These are phyloP conservation scores for Rynchops niger DNA, from an alignment of 2,113 vertebrate species.

Conservation along the genomic window DNA sequence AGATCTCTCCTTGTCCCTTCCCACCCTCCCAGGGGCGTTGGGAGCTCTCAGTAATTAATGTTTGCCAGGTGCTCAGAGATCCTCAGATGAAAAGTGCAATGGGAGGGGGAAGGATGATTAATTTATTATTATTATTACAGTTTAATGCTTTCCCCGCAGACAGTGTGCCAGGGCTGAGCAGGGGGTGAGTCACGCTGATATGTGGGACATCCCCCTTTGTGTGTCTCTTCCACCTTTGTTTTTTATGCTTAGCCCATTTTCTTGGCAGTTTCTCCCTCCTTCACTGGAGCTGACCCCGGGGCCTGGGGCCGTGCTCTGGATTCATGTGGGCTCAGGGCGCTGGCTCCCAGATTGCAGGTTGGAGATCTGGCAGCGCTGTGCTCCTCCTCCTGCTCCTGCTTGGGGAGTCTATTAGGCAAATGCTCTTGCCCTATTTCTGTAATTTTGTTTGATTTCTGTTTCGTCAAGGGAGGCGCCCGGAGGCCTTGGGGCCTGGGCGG, in stretches of 20 bases:
- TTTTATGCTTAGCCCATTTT: constrained; percentile 34
- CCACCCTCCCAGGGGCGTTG: constrained; percentile 36
- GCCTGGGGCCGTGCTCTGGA: constrained; percentile 29
- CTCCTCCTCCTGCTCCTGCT: constrained; percentile 36
- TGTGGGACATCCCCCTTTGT: constrained; percentile 49
- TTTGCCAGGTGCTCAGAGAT: constrained; percentile 67
- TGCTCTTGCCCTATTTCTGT: constrained; percentile 69
- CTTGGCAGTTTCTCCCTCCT: constrained; percentile 53
- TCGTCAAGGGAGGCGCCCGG: constrained; percentile 75
- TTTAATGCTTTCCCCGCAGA: constrained; percentile 66
- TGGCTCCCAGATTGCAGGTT: constrained; percentile 53
- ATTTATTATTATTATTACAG: constrained; percentile 71
- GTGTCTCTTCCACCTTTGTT: constrained; percentile 14
- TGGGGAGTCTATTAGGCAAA: constrained; percentile 66
- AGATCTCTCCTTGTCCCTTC: constrained; percentile 8
- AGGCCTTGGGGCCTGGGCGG: constrained; percentile 70
- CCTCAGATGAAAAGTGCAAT: constrained; percentile 66
- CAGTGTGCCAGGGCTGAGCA: constrained; percentile 51
- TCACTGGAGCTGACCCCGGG: constrained; percentile 24
- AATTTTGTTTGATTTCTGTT: constrained; percentile 75
- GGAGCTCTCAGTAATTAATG: constrained; percentile 58
- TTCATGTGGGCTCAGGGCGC: constrained; percentile 48
- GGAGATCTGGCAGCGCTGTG: constrained; percentile 37
- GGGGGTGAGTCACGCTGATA: constrained; percentile 42
- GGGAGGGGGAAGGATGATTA: constrained; percentile 71